Base-by-base conservation (phyloP, 2,888 invertebrate species). In the Drosophila falleni region DNA sequence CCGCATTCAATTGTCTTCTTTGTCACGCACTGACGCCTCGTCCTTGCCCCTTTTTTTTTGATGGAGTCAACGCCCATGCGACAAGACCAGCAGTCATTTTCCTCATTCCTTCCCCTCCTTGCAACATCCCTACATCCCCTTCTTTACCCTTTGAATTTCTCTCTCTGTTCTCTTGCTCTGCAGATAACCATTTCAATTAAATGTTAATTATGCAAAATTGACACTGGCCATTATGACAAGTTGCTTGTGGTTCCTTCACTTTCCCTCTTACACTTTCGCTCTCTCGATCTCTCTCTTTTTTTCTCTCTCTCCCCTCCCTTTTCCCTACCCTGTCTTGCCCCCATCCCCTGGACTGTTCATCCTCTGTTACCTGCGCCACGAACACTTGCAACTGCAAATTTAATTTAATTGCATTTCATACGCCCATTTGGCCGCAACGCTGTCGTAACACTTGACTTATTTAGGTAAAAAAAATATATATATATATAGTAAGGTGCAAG, bases 391-490 rank as follows among this genome's bases (percentile, higher is more conserved):
- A 78, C 82, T 85, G 85, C 84, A 85, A 85, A 85, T 87, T 85
- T 85, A 85, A 85, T 87, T 85, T 87, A 86, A 86, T 86, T 86
- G 86, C 85, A 86, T 88, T 88, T 82, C 85, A 89, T 87, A 82
- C 89, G 89, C 87, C 87, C 87, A 84, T 89, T 85, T 84, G 85
- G 74, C 79, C 79, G 79, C 81, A 84, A 84, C 87, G 71, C 70
- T 67, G 72, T 61, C 70, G 80, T 71, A 85, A 85, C 87, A 85
- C 87, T 85, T 85, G 84, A 87, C 85, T 87, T 81, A 80, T 85
- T 85, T 81, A 81, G 87, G 67, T 75, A 84, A 54, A 66, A 49
- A 51, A 49, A 50, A 46, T 29, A 29, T 29, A 8, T 6, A 54
- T 19, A 41, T 11, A 16, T 2, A 6, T 15, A 15, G 29, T 15